A percentile compares a stretch with the other conserved stretches of the same genome.
phyloP scores from a whole-genome alignment of 2,113 vertebrate genomes.

The Peromyscus californicus region DNA sequence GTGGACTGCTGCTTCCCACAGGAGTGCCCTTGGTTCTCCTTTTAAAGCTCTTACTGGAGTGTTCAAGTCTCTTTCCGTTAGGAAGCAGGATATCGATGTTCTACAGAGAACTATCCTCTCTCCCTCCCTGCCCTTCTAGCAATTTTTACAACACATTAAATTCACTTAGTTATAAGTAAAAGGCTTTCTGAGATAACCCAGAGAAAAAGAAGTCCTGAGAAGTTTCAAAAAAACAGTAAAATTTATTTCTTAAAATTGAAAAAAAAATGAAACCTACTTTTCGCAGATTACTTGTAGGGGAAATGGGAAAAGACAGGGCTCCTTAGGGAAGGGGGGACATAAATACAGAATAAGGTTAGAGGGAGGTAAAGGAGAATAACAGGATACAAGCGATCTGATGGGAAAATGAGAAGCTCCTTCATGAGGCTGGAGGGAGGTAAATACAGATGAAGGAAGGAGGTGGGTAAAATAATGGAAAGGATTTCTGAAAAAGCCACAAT shows the following conservation, averaged over 20 bases:
- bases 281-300: neutral
- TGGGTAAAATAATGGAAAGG: neutral
- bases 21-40: neutral
- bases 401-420: neutral
- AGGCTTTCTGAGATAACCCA: conserved; percentile 24
- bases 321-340: neutral
- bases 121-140: neutral
- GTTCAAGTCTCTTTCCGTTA: neutral
- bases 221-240: conserved; percentile 57
- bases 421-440: neutral
- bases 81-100: neutral
- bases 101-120: neutral
- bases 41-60: conserved; percentile 38
- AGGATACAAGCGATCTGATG: neutral
- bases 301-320: neutral
- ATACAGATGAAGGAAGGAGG: neutral
- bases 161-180: conserved; percentile 36
- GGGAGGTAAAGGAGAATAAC: neutral
- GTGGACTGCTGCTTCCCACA: neutral
- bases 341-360: neutral
- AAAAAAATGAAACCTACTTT: neutral
- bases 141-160: neutral
- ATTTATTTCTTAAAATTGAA: conserved; percentile 9
- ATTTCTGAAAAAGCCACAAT: neutral
- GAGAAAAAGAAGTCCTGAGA: neutral